A percentile compares a stretch with the other conserved stretches of the same genome.
Conservation (phyloP, 2,888 invertebrate genomes). For the Drosophila kuntzei region DNA sequence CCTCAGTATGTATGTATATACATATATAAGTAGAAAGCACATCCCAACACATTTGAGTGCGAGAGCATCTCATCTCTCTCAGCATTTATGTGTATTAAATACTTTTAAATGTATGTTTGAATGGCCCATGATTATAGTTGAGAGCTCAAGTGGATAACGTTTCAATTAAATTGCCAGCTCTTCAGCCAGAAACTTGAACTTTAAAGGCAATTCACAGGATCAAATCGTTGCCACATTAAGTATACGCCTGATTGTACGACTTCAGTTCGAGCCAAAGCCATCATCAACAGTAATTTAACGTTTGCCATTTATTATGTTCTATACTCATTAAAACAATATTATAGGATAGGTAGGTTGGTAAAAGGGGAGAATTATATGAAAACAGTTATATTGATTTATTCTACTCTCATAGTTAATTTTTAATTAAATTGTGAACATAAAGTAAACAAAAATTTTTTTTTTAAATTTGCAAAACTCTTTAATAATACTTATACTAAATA, state of each 20-base stretch:
- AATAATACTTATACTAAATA: too few species aligned
- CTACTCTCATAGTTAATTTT: neutral
- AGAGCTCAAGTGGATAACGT: conserved; percentile 58
- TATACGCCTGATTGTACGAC: conserved; percentile 43
- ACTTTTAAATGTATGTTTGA: conserved; percentile 52
- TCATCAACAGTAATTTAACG: conserved; percentile 37
- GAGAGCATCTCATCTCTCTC: conserved; percentile 5
- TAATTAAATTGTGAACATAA: too few species aligned
- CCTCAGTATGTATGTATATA: conserved; percentile 7
- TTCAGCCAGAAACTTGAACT: conserved; percentile 31
- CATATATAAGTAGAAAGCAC: conserved; percentile 5
- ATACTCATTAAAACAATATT: neutral
- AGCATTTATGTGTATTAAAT: conserved; percentile 64
- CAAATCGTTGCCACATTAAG: conserved; percentile 47
- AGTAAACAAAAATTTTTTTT: too few species aligned
- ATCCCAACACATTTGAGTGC: conserved; percentile 4
- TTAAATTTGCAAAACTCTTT: too few species aligned
- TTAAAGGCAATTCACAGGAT: conserved; percentile 22
- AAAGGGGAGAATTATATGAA: neutral
- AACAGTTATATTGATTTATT: neutral
- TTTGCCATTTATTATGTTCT: conserved; percentile 22
- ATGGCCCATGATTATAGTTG: conserved; percentile 41
- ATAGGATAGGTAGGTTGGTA: neutral
- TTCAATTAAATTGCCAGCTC: conserved; percentile 57
- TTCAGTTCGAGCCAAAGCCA: conserved; percentile 17